phyloP scores from a whole-genome alignment of 2,888 invertebrate genomes.

The Dorcus hopei region DNA sequence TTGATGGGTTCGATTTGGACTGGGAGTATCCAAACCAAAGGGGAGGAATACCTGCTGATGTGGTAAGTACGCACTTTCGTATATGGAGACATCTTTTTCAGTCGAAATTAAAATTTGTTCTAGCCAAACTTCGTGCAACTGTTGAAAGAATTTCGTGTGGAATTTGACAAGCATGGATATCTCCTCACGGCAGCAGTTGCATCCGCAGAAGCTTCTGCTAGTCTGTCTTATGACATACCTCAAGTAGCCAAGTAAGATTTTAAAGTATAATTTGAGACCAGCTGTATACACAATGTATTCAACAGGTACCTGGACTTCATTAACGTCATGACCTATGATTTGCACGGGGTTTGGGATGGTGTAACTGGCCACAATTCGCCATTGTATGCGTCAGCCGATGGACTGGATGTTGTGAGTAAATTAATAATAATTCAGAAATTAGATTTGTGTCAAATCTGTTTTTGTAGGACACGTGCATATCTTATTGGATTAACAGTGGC shows the following conservation, averaged over 20 bases:
- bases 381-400: slow-evolving; percentile 53
- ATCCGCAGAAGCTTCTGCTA: slow-evolving; percentile 43
- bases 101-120: neutral
- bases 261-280: neutral
- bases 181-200: slow-evolving; percentile 60
- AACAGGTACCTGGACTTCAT: slow-evolving; percentile 56
- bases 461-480: slow-evolving; percentile 38
- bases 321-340: slow-evolving; percentile 72
- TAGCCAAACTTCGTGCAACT: slow-evolving; percentile 47
- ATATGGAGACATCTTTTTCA: too few relatives aligned
- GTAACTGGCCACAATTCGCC: slow-evolving; percentile 67
- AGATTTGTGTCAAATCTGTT: too few relatives aligned
- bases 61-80: slow-evolving; percentile 20
- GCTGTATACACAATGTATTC: neutral
- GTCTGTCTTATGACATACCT: slow-evolving; percentile 59
- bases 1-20: slow-evolving; percentile 47
- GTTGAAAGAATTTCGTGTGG: slow-evolving; percentile 53
- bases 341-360: slow-evolving; percentile 66
- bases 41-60: slow-evolving; percentile 41
- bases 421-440: too few relatives aligned
- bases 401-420: slow-evolving; percentile 43
- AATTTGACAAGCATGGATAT: slow-evolving; percentile 53
- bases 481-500: slow-evolving; percentile 54
- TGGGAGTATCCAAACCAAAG: slow-evolving; percentile 51
- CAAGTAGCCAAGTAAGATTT: slow-evolving; percentile 52